Conservation (phyloP, 2,888 invertebrate species). For the Acleris sparsana region DNA sequence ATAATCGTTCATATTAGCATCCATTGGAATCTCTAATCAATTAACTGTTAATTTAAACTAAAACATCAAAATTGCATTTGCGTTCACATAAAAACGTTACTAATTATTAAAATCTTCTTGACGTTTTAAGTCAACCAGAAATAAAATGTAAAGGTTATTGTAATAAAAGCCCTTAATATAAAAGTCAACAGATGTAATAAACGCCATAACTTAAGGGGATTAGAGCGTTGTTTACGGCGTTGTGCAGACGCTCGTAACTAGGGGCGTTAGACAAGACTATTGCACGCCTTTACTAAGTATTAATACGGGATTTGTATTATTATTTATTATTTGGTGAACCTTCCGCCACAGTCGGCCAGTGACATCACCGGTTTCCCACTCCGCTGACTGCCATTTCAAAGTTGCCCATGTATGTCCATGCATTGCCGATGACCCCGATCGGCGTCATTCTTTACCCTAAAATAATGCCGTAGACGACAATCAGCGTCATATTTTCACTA, state of each 20-base stretch:
- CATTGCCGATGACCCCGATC: no score
- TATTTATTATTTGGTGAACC: no score
- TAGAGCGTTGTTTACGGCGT: conserved; percentile 18
- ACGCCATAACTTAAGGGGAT: conserved; percentile 22
- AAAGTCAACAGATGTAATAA: conserved; percentile 11
- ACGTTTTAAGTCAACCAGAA: neutral
- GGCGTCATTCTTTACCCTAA: no score
- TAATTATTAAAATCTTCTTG: neutral
- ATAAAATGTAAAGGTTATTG: conserved; percentile 15
- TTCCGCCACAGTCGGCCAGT: no score
- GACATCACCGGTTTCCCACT: no score
- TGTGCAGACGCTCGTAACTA: conserved; percentile 19
- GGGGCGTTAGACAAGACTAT: neutral
- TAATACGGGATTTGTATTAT: neutral
- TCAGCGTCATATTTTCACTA: no score
- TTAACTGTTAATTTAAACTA: no score
- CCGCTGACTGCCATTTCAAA: no score
- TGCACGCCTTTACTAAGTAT: conserved; percentile 5
- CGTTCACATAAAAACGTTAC: neutral
- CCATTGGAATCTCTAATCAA: no score
- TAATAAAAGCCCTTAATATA: conserved; percentile 21
- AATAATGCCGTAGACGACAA: no score
- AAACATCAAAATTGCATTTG: neutral
- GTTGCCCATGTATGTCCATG: no score
- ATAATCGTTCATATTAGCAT: no score